Conservation (phyloP, 2,888 invertebrate genomes). For the Pyrrhia umbra region DNA sequence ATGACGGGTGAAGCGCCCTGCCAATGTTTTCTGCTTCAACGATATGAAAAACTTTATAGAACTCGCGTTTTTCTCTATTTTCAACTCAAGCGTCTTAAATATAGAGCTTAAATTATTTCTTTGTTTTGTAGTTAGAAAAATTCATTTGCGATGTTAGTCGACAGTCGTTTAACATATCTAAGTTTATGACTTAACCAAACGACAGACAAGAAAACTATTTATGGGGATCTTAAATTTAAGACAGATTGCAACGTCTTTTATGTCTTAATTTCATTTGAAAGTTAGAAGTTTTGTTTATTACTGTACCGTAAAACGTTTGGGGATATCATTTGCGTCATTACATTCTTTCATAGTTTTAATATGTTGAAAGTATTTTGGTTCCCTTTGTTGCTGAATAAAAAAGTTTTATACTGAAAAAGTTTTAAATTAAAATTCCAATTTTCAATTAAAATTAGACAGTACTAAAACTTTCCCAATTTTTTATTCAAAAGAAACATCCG, state of each 20-base stretch:
- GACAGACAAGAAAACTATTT: constrained; percentile 80
- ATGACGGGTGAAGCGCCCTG: constrained; percentile 85
- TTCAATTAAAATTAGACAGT: too few relatives aligned
- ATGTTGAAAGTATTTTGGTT: background rate
- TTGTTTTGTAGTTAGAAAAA: constrained; percentile 67
- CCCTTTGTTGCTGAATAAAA: constrained; percentile 6
- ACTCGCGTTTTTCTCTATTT: constrained; percentile 51
- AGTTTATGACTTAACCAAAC: constrained; percentile 83
- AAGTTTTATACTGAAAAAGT: background rate
- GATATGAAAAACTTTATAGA: constrained; percentile 87
- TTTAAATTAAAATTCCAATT: too few relatives aligned
- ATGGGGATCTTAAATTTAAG: constrained; percentile 76
- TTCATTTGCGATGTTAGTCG: constrained; percentile 83
- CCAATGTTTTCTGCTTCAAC: constrained; percentile 85
- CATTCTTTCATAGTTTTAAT: constrained; percentile 43
- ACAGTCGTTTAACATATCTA: constrained; percentile 84
- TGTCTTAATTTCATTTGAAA: constrained; percentile 63
- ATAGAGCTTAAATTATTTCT: constrained; percentile 63
- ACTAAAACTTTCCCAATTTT: background rate
- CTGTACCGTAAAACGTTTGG: constrained; percentile 42
- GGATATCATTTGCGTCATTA: constrained; percentile 23
- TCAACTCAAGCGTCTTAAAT: constrained; percentile 58
- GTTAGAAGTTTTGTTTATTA: constrained; percentile 59
- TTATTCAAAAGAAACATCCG: background rate
- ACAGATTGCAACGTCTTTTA: constrained; percentile 72